Percentiles rank a stretch among this genome's conserved stretches.
These are phyloP conservation scores for Mustela lutreola DNA, from an alignment of 2,113 vertebrate species.

Conservation along the genomic window DNA sequence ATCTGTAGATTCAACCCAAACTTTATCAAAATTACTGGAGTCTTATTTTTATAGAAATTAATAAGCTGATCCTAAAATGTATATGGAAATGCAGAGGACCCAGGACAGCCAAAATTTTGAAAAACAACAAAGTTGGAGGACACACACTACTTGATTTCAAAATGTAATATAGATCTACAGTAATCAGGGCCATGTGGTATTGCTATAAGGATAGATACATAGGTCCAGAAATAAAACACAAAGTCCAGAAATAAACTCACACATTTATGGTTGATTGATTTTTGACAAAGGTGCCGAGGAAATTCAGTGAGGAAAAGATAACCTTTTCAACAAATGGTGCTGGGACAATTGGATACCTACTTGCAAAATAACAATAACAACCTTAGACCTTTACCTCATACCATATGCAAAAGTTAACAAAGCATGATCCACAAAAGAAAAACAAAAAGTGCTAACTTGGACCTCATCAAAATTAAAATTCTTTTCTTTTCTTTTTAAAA, in stretches of 20 bases:
- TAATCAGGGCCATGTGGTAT: neutral
- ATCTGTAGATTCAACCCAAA: neutral
- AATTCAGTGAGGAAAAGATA: neutral
- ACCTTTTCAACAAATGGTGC: neutral
- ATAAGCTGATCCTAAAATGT: neutral
- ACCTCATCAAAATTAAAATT: constrained; percentile 2
- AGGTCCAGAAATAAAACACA: neutral
- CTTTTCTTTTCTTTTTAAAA: too few relatives aligned
- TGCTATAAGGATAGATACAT: neutral
- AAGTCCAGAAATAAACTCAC: neutral
- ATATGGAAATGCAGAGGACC: neutral
- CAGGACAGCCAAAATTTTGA: neutral
- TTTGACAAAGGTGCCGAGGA: neutral
- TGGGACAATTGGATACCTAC: neutral
- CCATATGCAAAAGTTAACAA: neutral
- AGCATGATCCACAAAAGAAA: neutral
- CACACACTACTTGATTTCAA: constrained; percentile 1
- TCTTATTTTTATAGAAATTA: neutral
- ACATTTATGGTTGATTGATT: neutral
- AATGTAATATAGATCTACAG: neutral
- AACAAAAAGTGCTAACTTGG: neutral
- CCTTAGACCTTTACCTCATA: neutral
- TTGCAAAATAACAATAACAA: neutral
- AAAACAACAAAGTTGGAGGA: constrained; percentile 16
- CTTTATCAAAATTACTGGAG: neutral